Conservation (phyloP, 2,797 vertebrate genomes). For the Danio albolineatus region DNA sequence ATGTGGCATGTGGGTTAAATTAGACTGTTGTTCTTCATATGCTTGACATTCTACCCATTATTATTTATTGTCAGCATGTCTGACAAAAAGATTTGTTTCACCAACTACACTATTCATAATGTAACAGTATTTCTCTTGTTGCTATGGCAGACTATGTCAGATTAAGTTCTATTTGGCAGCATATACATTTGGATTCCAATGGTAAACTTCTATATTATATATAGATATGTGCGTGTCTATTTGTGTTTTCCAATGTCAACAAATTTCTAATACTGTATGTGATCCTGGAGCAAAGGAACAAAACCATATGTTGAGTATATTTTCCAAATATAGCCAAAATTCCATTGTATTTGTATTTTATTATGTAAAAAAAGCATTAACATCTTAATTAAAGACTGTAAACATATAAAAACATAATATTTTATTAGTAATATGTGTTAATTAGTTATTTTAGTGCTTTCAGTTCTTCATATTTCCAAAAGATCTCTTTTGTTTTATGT, state of each 20-base stretch:
- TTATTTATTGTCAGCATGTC: slow-evolving; percentile 44
- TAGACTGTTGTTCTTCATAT: slow-evolving; percentile 37
- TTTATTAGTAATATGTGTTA: no score
- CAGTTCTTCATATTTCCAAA: not conserved
- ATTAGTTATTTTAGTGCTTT: no score
- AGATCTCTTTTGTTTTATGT: not conserved
- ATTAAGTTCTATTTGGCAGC: not conserved
- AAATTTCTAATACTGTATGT: no score
- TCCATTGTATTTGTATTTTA: no score
- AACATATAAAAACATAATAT: no score
- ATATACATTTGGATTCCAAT: not conserved
- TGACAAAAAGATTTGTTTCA: slow-evolving; percentile 22
- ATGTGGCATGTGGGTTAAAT: slow-evolving; percentile 52
- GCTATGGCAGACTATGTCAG: not conserved
- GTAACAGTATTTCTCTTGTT: slow-evolving; percentile 14
- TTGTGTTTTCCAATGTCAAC: no score
- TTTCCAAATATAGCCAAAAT: no score
- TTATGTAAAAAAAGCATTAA: no score
- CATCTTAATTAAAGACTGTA: no score
- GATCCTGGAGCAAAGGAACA: no score
- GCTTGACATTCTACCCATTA: slow-evolving; percentile 31
- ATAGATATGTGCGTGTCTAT: no score
- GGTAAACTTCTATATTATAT: not conserved
- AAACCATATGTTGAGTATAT: no score
- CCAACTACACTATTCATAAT: slow-evolving; percentile 7